Base-by-base conservation (phyloP, 2,113 vertebrate species). In the Recurvirostra avosetta region DNA sequence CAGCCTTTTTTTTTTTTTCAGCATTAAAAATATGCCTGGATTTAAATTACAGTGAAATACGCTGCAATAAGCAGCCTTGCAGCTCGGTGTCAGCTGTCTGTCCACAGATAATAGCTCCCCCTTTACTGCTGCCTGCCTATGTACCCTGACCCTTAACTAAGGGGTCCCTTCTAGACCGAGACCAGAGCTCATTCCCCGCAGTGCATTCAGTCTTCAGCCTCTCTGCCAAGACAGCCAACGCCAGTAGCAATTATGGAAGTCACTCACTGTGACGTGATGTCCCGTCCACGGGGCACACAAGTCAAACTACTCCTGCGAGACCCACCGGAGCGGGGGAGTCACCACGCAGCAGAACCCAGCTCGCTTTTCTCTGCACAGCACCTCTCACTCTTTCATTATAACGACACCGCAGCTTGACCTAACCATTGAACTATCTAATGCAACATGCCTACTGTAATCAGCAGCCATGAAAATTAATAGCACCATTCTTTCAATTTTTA, bases 381-480 rank as follows among this genome's bases (percentile, higher is more conserved):
- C 0, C 0, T 61, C 77, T 82, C 38, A 4, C 36, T 18, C 40
- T 73, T 30, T 45, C 72, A 41, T 20, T 45, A 2, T 2, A 38
- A 2, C 0, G 7, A 12, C 82, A 87, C 36, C 4, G 0, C 71
- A 52, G 50, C 50, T 7, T 79, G 84, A 76, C 85, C 84, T 29
- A 62, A 30, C 45, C 22, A 3, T 3, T 73, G 63, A 92, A 70
- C 78, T 56, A 26, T 1, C 66, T 71, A 90, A 85, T 25, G 49
- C 77, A 75, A 70, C 59, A 11, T n/a, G 49, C 10, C 41, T 40
- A 17, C 71, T 41, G 41, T 20, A 79, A 77, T 62, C 71, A 83
- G 63, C 55, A 86, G 47, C 72, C 1, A 0, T n/a, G 45, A 80
- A 82, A 94, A 96, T 76, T 73, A 93, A 79, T 34, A 74, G 85